Base-by-base conservation (phyloP, 2,797 vertebrate species). In the Semaprochilodus insignis region DNA sequence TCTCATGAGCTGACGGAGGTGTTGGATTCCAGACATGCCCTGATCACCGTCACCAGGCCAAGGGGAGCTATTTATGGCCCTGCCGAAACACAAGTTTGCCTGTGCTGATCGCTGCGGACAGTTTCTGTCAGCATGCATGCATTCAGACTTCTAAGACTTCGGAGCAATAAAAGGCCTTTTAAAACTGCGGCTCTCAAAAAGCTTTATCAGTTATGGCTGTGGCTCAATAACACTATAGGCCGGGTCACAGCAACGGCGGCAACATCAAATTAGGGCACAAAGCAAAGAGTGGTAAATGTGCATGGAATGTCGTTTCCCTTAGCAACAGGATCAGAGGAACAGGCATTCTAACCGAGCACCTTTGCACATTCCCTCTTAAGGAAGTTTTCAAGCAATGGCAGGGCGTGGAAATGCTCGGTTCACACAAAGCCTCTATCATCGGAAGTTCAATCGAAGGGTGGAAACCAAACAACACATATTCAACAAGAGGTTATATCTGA, bases 41-140 rank as follows among this genome's bases (percentile, higher is more conserved):
- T 70, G 65, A 73, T 76, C 75, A 62, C 77, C 81, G 76, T 85
- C 88, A 79, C 59, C 72, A 69, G 40, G 81, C 75, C 60, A 83
- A 65, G 27, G 17, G 10, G 3, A 80, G 60, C 86, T 89, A 90
- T 90, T 90, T 89, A 87, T 84, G 81, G 87, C 51, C 11, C 27
- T 10, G 55, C 34, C 55, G 77, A 79, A 87, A 84, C 81, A 83
- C 23, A 51, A 81, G 85, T 72, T 83, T 67, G 31, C 21, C 51
- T 19, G 23, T 82, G 59, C 70, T 51, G 78, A 72, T 83, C 63
- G 44, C 70, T 16, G 27, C 15, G 71, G 69, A 57, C 57, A 66
- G 70, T 87, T 87, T 83, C 85, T 81, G 69, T 85, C 83, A 83
- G 78, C 81, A 77, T 54, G 40, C 60, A 63, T 16, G 48, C 21